Base-by-base conservation (phyloP, 2,113 vertebrate genomes). In the Montifringilla adamsi region DNA sequence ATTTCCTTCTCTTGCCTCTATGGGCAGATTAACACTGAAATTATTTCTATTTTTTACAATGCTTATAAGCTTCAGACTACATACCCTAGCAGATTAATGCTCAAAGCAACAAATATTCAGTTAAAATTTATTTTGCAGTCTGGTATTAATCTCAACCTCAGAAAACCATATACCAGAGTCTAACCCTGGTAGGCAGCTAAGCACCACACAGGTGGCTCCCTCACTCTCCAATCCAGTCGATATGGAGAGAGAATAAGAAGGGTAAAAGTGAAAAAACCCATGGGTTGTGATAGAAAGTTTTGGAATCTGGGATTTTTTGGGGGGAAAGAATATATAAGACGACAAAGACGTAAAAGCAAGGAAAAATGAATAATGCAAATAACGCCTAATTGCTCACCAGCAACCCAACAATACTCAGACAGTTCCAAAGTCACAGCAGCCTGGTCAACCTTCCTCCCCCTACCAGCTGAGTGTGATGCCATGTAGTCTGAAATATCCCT, bases 401-500 rank as follows among this genome's bases (percentile, higher is more conserved):
- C 28, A 60, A 31, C 2, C 6, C 24, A 60, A 14, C 1, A 2
- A n/a, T 8, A 15, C 10, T 31, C 13, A 21, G 5, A 79, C 4
- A 16, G 24, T 9, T 63, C n/a, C 20, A 28, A 69, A 87, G 4
- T 6, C 19, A 28, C 6, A 39, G 49, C 9, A 69, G 28, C 10
- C 23, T 50, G 21, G 16, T 3, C n/a, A 85, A 2, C 3, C 14
- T 53, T 23, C 35, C 31, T 39, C 9, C 4, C 5, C 4, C 7
- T 49, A 53, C 6, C 17, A 26, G 21, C 23, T 1, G 8, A n/a
- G 33, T 1, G 2, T 12, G 35, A 39, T 27, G 18, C 7, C 26
- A 33, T 7, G 9, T 0, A 1, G 15, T 15, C 15, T 37, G 0
- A 3, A 31, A 46, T 18, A 63, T 5, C 30, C 13, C 18, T n/a